Evolutionary conservation across 2,113 vertebrate genomes (phyloP), one percentile per base, ranked within the genome.

Genomic region (Geococcyx californianus): DNA sequence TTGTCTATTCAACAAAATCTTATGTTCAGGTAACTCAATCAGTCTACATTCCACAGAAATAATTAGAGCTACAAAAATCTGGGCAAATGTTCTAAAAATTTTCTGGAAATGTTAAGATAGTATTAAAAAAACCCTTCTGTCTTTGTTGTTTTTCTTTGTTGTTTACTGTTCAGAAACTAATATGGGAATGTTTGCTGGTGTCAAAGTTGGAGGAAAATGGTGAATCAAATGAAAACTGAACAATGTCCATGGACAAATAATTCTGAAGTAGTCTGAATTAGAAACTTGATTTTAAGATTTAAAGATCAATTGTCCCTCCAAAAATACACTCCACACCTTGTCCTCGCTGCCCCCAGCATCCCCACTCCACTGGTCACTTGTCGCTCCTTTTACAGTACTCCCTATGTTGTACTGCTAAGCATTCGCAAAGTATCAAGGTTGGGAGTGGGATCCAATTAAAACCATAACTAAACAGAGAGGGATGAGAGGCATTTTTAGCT

Each of bases 261-360:
- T 24, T 77, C 42, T 55, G 40, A 84, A 59, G 51, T 10, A 25
- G 9, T 62, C 84, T 73, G 25, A 81, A 72, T 11, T 40, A 49
- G 19, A 92, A 75, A 16, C 2, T 19, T 60, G 34, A 44, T 56
- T 70, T 84, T 68, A 90, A 44, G 38, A n/a, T n/a, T n/a, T n/a
- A n/a, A n/a, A n/a, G n/a, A n/a, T n/a, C n/a, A n/a, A n/a, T n/a
- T n/a, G n/a, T n/a, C n/a, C 5, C 14, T 60, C 33, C 6, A 36
- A 75, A 28, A 42, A 33, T 54, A 34, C 13, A 34, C 13, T 21
- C 19, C 13, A 18, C 7, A 31, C 21, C 33, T 66, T 55, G 47
- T 67, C 12, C 34, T 2, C 17, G 12, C 40, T 11, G 17, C 5
- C 5, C 26, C 9, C 13, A 3, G 6, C 0, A 0, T 4, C 28